Base-by-base conservation (phyloP, 2,797 vertebrate genomes). In the Fistularia commersonii region DNA sequence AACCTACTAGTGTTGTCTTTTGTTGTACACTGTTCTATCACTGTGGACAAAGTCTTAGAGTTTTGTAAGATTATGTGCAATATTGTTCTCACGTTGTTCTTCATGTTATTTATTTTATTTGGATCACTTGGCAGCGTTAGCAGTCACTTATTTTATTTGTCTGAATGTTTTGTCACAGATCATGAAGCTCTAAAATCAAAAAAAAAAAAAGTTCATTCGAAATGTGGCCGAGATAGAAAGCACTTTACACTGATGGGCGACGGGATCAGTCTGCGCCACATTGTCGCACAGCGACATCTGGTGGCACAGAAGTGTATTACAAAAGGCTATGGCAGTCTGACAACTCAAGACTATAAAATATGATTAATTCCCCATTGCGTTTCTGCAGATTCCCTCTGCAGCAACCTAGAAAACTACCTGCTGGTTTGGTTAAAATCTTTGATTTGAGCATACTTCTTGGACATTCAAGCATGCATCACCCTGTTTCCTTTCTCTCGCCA, bases 1-100 rank as follows among this genome's bases (percentile, higher is more conserved):
- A 89, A 84, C 76, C 69, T 61, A 73, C 79, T 80, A 66, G 71
- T 82, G 70, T 86, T 66, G 76, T 87, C 76, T 80, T 85, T 82
- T 84, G 82, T 82, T 82, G 83, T 88, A 79, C 83, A 75, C 82
- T 84, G 81, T 87, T 90, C 76, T 72, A 85, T 86, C 84, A 88
- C 86, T 87, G 85, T 87, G 83, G 86, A 82, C 61, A 59, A 83
- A 78, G 77, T 82, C 77, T 80, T 80, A 76, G 78, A 72, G 66
- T 88, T 87, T 84, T 85, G 80, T 89, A 76, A 58, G 72, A 79
- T 84, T 75, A 82, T 65, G 86, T 88, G 86, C 87, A 91, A 90
- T 88, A 89, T 84, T 81, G 74, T 83, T 83, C 82, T 75, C 61
- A 57, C 61, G 61, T 66, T 46, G 36, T 11, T 61, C 38, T 23